These are phyloP conservation scores for Drosophila fungiperda DNA, from an alignment of 2,888 invertebrate species.

Conservation along the genomic window DNA sequence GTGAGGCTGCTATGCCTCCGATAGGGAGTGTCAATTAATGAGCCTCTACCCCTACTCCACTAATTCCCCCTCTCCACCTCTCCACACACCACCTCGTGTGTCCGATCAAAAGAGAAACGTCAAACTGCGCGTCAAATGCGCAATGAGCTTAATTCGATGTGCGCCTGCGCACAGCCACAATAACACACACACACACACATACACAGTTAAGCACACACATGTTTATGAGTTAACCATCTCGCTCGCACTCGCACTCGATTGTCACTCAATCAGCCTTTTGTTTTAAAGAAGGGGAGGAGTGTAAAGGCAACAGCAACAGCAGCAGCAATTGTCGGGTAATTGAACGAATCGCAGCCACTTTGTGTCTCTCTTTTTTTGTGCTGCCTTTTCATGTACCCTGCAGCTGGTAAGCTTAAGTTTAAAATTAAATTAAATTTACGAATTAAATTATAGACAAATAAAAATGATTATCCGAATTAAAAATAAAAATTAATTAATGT, in stretches of 20 bases:
- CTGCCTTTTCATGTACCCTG: constrained; percentile 30
- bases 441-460: not conserved
- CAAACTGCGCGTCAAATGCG: constrained; percentile 82
- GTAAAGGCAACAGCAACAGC: constrained; percentile 6
- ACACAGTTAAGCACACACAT: not conserved
- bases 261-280: constrained; percentile 69
- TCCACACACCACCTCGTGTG: constrained; percentile 4
- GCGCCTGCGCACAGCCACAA: constrained; percentile 54
- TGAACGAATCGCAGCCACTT: constrained; percentile 69
- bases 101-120: constrained; percentile 71
- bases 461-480: not conserved
- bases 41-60: not conserved
- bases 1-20: constrained; percentile 6
- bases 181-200: not conserved
- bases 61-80: not conserved
- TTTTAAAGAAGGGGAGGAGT: constrained; percentile 42
- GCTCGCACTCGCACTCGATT: constrained; percentile 46
- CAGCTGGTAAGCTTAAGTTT: not conserved
- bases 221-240: constrained; percentile 29
- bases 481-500: not conserved
- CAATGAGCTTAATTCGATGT: constrained; percentile 78
- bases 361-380: constrained; percentile 30
- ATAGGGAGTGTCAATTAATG: constrained; percentile 18
- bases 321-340: constrained; percentile 53
- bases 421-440: not conserved